A percentile compares a stretch with the other conserved stretches of the same genome.
Evolutionary conservation across 92 coral and sea anemone species (phyloP).

Genomic region (Paragorgia papillata): DNA sequence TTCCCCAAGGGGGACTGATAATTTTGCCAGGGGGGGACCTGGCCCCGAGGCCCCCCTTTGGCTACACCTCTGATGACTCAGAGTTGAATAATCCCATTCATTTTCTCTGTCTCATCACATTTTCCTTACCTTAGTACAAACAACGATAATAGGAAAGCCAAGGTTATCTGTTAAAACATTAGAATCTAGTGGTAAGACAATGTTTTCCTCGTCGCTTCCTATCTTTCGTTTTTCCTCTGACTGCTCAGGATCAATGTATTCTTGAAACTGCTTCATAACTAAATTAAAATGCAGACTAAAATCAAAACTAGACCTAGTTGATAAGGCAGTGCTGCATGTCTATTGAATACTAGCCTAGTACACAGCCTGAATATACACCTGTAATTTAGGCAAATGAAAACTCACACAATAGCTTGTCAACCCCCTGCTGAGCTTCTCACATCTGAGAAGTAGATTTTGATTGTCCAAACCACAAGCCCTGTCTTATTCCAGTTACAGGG

Average conservation of each 20-base stretch:
- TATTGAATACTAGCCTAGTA: neutral
- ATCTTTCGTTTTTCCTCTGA: constrained; percentile 70
- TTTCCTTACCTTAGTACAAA: constrained; percentile 88
- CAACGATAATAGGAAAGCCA: constrained; percentile 87
- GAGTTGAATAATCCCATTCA: no score
- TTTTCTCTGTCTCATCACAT: neutral
- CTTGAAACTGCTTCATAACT: constrained; percentile 97
- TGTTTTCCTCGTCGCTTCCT: constrained; percentile 86
- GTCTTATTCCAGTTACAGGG: no score
- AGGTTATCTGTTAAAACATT: constrained; percentile 92
- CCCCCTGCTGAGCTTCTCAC: no score
- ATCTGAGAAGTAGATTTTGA: no score
- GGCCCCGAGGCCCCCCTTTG: no score
- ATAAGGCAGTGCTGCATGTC: no score
- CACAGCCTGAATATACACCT: neutral
- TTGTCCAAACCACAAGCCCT: no score
- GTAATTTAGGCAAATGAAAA: no score
- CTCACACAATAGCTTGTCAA: no score
- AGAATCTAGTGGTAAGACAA: constrained; percentile 87
- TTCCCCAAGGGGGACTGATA: no score
- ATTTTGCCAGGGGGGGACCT: no score
- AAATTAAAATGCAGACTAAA: neutral
- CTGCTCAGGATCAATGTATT: constrained; percentile 89
- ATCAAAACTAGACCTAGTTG: constrained; percentile 26
- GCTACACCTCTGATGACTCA: no score